phyloP scores from a whole-genome alignment of 2,113 vertebrate genomes.

The Mastomys coucha region DNA sequence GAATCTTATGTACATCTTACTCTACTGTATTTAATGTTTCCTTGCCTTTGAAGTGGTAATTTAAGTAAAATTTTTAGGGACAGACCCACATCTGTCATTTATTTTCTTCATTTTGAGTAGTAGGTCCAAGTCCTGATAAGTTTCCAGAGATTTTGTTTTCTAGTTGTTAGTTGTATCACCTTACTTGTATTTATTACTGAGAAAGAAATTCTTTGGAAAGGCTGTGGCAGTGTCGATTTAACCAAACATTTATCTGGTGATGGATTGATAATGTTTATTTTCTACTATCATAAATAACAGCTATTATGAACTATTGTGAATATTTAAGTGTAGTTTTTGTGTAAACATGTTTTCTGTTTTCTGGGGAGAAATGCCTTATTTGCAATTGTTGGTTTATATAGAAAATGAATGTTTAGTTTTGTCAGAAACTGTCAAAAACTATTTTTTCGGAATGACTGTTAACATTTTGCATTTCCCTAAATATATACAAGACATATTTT shows the following conservation, averaged over 20 bases:
- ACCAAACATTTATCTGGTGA: conserved; percentile 2
- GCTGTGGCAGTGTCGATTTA: conserved; percentile 2
- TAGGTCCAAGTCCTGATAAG: neutral
- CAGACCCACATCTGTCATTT: neutral
- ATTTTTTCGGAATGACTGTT: conserved; percentile 48
- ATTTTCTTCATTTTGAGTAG: neutral
- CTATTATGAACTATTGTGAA: neutral
- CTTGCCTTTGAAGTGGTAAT: neutral
- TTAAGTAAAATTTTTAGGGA: neutral
- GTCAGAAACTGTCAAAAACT: conserved; percentile 18
- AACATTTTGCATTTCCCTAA: conserved; percentile 24
- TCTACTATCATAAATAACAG: conserved; percentile 28
- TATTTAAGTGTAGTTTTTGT: conserved; percentile 43
- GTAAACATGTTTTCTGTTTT: conserved; percentile 34
- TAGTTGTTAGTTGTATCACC: conserved; percentile 18
- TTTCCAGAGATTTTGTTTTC: conserved; percentile 16
- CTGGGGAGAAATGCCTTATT: neutral
- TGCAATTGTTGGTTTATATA: conserved; percentile 20
- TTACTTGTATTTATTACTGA: conserved; percentile 36
- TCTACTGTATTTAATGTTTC: neutral
- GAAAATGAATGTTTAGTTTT: conserved; percentile 54
- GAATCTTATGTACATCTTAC: neutral
- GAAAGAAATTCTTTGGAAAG: neutral
- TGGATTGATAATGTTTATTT: neutral
- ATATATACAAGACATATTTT: neutral